Percentiles rank a stretch among this genome's conserved stretches.
These are phyloP conservation scores for Andrena praecox DNA, from an alignment of 2,888 invertebrate species.

Conservation along the genomic window DNA sequence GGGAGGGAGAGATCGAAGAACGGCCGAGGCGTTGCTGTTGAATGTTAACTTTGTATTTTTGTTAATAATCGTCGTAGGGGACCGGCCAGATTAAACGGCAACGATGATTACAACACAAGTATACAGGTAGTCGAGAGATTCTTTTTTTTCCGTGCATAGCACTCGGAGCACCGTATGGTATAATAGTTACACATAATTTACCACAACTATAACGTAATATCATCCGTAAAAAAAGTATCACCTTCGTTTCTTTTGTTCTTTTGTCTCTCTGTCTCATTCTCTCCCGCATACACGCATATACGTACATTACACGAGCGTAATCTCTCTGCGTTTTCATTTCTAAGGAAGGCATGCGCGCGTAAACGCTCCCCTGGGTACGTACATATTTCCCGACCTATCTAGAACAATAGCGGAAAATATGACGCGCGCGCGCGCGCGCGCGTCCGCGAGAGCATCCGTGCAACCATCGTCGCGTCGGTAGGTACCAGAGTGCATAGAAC, in stretches of 20 bases:
- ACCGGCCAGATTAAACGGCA: slow-evolving; percentile 69
- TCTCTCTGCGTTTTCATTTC: slow-evolving; percentile 23
- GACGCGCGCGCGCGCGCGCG: slow-evolving; percentile 27
- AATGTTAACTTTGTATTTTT: slow-evolving; percentile 82
- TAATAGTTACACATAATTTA: slow-evolving; percentile 76
- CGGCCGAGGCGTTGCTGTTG: slow-evolving; percentile 64
- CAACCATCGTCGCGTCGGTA: slow-evolving; percentile 27
- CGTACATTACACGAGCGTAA: slow-evolving; percentile 23
- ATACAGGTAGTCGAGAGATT: slow-evolving; percentile 78
- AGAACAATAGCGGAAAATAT: slow-evolving; percentile 61
- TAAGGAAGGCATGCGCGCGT: slow-evolving; percentile 25
- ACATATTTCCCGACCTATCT: slow-evolving; percentile 64
- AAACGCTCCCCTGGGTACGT: slow-evolving; percentile 46
- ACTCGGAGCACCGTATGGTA: slow-evolving; percentile 81
- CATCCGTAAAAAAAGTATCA: slow-evolving; percentile 73
- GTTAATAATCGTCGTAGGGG: slow-evolving; percentile 79
- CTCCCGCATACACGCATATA: not conserved
- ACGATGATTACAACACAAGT: slow-evolving; percentile 78
- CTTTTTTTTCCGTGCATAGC: slow-evolving; percentile 80
- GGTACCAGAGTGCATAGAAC: slow-evolving; percentile 40
- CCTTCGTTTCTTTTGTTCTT: slow-evolving; percentile 29
- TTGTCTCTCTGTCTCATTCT: slow-evolving; percentile 24
- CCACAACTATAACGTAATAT: slow-evolving; percentile 70
- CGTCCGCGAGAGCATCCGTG: slow-evolving; percentile 36
- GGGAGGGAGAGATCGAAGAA: not conserved